Percentiles rank a stretch among this genome's conserved stretches.
phyloP scores from a whole-genome alignment of 2,797 vertebrate species.

The Labeo calbasu region DNA sequence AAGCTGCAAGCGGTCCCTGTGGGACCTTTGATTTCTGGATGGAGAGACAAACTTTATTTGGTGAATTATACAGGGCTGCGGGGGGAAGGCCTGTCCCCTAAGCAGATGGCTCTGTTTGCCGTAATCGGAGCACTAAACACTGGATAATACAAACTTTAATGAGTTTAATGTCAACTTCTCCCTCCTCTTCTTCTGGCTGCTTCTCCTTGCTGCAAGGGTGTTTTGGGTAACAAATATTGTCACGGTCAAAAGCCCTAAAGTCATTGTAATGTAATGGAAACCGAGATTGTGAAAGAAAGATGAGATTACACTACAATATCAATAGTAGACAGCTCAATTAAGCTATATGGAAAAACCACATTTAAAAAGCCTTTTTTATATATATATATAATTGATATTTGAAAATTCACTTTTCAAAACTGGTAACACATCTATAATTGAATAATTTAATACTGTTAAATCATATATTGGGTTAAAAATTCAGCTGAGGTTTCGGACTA shows the following conservation, averaged over 20 bases:
- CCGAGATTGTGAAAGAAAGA: neutral
- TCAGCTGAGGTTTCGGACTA: too few species aligned
- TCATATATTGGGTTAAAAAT: neutral
- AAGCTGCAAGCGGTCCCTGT: conserved; percentile 45
- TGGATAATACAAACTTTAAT: conserved; percentile 80
- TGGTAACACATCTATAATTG: neutral
- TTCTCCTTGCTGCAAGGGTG: conserved; percentile 66
- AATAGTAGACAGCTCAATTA: neutral
- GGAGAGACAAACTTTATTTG: conserved; percentile 73
- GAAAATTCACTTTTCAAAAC: neutral
- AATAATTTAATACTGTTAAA: neutral
- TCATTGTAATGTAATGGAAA: neutral
- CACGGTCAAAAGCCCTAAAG: conserved; percentile 16
- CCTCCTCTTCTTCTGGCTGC: conserved; percentile 59
- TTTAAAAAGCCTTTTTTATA: neutral
- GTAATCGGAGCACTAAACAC: conserved; percentile 76
- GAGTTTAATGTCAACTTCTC: conserved; percentile 79
- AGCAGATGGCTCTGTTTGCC: conserved; percentile 80
- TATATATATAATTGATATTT: neutral
- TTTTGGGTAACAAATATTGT: conserved; percentile 54
- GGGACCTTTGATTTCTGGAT: conserved; percentile 65
- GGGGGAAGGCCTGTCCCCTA: conserved; percentile 69
- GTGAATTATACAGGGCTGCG: conserved; percentile 72
- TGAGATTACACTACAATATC: neutral
- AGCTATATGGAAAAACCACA: neutral